Percentiles rank a stretch among this genome's conserved stretches.
Conservation (phyloP, 2,113 vertebrate genomes). For the Onychorhynchus coronatus region DNA sequence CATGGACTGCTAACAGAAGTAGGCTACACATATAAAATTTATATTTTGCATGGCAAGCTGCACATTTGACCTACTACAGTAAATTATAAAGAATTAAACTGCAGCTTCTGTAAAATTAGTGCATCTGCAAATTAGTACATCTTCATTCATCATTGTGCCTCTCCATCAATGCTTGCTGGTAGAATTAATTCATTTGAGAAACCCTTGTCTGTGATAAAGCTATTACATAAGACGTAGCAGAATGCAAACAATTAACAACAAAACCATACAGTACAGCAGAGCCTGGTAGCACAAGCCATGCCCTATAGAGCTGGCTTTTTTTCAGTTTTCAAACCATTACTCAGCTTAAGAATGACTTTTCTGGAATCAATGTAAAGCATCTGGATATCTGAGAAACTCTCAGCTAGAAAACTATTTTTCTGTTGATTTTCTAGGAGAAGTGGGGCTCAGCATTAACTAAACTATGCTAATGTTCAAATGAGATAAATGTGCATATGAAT, state of each 20-base stretch:
- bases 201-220: neutral
- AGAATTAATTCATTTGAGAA: constrained; percentile 1
- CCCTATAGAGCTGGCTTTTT: neutral
- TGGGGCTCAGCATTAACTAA: neutral
- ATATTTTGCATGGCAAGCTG: neutral
- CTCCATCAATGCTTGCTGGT: neutral
- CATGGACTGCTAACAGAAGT: neutral
- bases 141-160: neutral
- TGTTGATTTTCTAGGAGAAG: neutral
- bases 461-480: neutral
- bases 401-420: neutral
- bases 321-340: neutral
- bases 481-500: neutral
- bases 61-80: neutral
- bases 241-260: constrained; percentile 47
- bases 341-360: neutral
- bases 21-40: neutral
- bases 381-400: neutral
- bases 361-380: neutral
- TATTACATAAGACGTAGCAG: neutral
- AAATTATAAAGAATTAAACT: neutral
- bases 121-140: neutral
- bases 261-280: constrained; percentile 4
- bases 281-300: constrained; percentile 15
- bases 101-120: neutral